Percentiles rank a stretch among this genome's conserved stretches.
Conservation (phyloP, 2,113 vertebrate genomes). For the Pygoscelis adeliae region DNA sequence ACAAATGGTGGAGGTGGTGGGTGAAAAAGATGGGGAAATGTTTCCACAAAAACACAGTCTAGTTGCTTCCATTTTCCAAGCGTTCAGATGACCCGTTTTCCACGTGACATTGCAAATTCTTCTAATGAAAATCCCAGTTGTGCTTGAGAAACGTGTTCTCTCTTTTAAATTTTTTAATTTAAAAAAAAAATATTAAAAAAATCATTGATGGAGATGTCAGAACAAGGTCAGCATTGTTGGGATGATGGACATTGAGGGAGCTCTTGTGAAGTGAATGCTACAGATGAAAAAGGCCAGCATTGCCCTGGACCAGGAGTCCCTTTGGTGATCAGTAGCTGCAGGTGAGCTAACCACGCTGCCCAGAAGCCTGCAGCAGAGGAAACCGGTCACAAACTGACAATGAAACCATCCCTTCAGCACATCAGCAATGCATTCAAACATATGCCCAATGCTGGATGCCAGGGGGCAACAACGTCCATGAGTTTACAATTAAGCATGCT, state of each 20-base stretch:
- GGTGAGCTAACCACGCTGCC: not conserved
- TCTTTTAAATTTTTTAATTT: not conserved
- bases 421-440: not conserved
- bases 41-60: not conserved
- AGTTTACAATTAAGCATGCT: not conserved
- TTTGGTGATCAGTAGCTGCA: not conserved
- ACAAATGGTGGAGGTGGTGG: not conserved
- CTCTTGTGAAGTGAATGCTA: not conserved
- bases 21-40: not conserved
- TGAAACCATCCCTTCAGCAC: not conserved
- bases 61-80: not conserved
- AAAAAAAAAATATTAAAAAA: not conserved
- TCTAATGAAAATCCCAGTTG: not conserved
- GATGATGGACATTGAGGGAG: not conserved
- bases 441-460: not conserved
- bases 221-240: not conserved
- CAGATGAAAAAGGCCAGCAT: not conserved
- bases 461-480: rapidly evolving
- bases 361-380: not conserved
- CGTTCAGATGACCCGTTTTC: not conserved
- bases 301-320: not conserved
- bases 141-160: rapidly evolving
- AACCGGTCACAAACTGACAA: not conserved
- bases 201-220: not conserved
- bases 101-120: not conserved